Percentiles rank a stretch among this genome's conserved stretches.
phyloP scores from a whole-genome alignment of 2,888 invertebrate species.

The Meiosimyza decipiens region DNA sequence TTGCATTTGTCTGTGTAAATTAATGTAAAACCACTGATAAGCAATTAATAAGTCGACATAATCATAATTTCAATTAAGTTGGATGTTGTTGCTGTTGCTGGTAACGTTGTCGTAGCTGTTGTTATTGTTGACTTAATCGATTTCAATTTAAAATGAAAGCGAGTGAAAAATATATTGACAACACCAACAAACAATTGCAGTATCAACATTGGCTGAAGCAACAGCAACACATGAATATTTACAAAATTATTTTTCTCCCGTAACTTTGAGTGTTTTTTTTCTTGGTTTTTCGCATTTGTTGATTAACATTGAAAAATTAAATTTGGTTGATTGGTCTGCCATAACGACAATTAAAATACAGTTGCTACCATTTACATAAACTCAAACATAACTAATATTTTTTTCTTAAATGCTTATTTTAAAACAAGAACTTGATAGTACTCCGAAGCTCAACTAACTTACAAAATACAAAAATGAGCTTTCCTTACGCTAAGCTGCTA shows the following conservation, averaged over 20 bases:
- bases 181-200: neutral
- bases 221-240: constrained; percentile 26
- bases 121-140: constrained; percentile 53
- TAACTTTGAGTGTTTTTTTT: neutral
- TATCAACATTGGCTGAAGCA: neutral
- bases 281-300: constrained; percentile 40
- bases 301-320: constrained; percentile 56
- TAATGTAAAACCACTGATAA: constrained; percentile 29
- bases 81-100: constrained; percentile 7
- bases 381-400: too few relatives aligned
- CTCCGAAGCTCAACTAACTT: too few relatives aligned
- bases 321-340: constrained; percentile 35
- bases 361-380: too few relatives aligned
- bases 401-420: too few relatives aligned
- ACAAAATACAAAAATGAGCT: too few relatives aligned
- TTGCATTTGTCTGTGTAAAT: constrained; percentile 6
- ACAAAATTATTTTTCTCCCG: neutral
- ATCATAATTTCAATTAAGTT: constrained; percentile 51
- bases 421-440: too few relatives aligned
- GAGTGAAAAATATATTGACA: constrained; percentile 28
- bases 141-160: constrained; percentile 55
- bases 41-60: constrained; percentile 45
- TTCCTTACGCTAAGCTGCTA: too few relatives aligned
- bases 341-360: neutral
- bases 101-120: constrained; percentile 9